Percentiles rank a stretch among this genome's conserved stretches.
Evolutionary conservation across 2,888 invertebrate genomes (phyloP).

Genomic region (Noctua pronuba): DNA sequence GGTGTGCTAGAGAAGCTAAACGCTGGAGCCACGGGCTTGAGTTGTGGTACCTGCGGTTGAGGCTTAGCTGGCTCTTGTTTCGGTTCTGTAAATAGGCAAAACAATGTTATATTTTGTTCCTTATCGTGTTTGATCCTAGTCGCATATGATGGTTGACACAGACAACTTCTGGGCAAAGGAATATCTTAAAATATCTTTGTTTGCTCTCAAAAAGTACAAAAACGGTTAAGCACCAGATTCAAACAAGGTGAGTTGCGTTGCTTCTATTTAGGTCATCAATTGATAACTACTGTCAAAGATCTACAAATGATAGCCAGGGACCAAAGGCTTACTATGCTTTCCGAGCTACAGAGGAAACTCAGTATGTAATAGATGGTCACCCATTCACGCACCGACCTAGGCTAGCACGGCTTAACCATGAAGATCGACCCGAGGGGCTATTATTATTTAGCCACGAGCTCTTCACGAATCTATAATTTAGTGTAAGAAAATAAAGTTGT

Average conservation of each 20-base stretch:
- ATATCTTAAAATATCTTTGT: neutral
- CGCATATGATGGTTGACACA: neutral
- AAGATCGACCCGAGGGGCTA: neutral
- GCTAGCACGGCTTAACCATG: neutral
- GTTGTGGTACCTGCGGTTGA: slow-evolving; percentile 46
- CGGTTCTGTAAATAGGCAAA: slow-evolving; percentile 44
- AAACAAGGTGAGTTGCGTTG: neutral
- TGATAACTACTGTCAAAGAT: too few relatives aligned
- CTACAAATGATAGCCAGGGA: neutral
- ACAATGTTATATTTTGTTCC: neutral
- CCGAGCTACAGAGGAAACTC: neutral
- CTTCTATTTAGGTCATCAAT: neutral
- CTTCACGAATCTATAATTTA: neutral
- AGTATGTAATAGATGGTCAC: too few relatives aligned
- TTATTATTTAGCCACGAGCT: neutral
- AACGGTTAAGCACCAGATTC: neutral
- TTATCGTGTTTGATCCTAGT: neutral
- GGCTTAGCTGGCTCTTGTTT: slow-evolving; percentile 69
- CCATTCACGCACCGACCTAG: too few relatives aligned
- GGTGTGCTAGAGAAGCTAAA: slow-evolving; percentile 54
- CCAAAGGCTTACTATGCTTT: neutral
- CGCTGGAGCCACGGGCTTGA: slow-evolving; percentile 52
- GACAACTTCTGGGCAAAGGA: too few relatives aligned
- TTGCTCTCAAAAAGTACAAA: neutral
- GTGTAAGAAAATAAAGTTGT: neutral